These are phyloP conservation scores for Heteromurus nitidus DNA, from an alignment of 2,888 invertebrate species.

Conservation along the genomic window DNA sequence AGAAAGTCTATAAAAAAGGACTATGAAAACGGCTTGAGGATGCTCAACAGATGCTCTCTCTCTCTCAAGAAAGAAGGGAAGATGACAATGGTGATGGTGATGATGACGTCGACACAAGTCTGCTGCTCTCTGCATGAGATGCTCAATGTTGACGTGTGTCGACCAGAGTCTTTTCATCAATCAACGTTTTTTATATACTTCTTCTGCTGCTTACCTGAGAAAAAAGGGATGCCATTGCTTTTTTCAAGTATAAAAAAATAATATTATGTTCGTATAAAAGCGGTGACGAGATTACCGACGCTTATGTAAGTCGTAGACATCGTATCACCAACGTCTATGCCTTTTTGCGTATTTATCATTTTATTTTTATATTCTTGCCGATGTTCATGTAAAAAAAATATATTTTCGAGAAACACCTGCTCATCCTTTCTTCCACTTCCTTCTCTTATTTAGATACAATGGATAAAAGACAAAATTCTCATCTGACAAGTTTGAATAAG, in stretches of 20 bases:
- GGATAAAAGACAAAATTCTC: neutral
- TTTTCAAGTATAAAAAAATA: neutral
- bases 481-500: no score
- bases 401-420: constrained; percentile 50
- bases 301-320: no score
- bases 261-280: neutral
- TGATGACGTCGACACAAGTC: constrained; percentile 10
- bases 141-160: constrained; percentile 53
- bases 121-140: constrained; percentile 40
- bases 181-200: neutral
- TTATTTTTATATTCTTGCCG: no score
- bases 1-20: constrained; percentile 41
- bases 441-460: neutral
- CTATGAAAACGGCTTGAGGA: constrained; percentile 34
- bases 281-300: neutral
- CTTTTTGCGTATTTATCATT: no score
- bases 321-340: no score
- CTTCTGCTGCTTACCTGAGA: no score
- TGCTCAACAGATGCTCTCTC: constrained; percentile 15
- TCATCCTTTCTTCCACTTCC: constrained; percentile 16
- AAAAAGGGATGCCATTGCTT: neutral
- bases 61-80: neutral
- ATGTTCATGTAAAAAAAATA: no score
- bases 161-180: constrained; percentile 23
- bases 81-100: constrained; percentile 33